Evolutionary conservation across 92 coral and sea anemone genomes (phyloP).

Genomic region (Virgularia gustaviana): DNA sequence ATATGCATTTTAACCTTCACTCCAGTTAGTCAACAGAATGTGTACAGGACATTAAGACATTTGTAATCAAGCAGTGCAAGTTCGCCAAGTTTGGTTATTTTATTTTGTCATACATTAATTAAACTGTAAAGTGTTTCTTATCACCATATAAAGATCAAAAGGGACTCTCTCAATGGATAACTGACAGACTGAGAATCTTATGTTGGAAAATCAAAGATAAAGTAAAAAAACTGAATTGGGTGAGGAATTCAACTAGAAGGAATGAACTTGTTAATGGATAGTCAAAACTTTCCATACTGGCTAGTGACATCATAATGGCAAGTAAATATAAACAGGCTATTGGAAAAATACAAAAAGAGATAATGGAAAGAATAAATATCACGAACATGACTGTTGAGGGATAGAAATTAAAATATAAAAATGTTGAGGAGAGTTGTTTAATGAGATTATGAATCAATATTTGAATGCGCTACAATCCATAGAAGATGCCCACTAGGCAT

Average conservation of each 20-base stretch:
- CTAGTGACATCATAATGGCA: conserved; percentile 30
- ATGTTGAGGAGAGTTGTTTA: conserved; percentile 46
- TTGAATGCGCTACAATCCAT: neutral
- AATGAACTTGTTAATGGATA: too few species aligned
- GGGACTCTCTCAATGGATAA: conserved; percentile 22
- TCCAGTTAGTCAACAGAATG: too few species aligned
- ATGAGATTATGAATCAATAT: conserved; percentile 34
- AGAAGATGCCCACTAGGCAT: conserved; percentile 23
- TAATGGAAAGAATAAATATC: conserved; percentile 30
- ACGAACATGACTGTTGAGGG: conserved; percentile 32
- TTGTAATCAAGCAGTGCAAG: too few species aligned
- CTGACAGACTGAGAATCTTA: conserved; percentile 10
- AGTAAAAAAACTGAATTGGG: conserved; percentile 10
- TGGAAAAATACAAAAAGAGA: conserved; percentile 3
- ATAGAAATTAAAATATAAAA: conserved; percentile 41
- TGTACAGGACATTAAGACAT: too few species aligned
- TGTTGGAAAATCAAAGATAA: conserved; percentile 13
- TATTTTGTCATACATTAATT: too few species aligned
- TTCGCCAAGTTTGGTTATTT: too few species aligned
- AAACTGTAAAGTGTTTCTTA: too few species aligned
- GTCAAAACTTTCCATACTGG: conserved; percentile 40
- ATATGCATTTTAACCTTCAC: too few species aligned
- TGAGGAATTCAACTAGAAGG: too few species aligned
- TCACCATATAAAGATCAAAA: conserved; percentile 41
- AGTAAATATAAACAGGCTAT: conserved; percentile 34